Conservation (phyloP, 2,113 vertebrate genomes). For the Cardinalis cardinalis region DNA sequence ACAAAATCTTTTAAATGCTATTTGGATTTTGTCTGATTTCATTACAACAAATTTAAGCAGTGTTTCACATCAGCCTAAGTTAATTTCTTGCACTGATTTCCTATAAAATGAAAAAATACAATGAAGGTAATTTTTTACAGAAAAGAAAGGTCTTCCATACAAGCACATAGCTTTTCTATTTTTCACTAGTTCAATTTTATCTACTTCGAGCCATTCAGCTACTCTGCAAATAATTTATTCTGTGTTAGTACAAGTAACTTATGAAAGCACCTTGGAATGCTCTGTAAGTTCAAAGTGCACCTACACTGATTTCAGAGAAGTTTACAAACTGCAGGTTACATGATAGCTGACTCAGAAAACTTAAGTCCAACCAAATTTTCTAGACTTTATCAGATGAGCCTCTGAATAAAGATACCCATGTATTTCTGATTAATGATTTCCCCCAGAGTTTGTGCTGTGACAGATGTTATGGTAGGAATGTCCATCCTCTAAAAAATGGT, state of each 20-base stretch:
- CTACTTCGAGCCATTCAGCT: background rate
- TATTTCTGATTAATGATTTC: background rate
- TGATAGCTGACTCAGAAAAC: background rate
- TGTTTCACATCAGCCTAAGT: background rate
- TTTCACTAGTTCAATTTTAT: background rate
- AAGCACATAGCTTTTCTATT: background rate
- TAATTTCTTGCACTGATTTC: background rate
- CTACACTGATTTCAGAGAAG: background rate
- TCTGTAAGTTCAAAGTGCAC: background rate
- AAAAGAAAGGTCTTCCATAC: background rate
- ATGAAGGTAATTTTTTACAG: background rate
- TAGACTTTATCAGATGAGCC: background rate
- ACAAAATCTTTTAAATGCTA: background rate
- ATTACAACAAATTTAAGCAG: background rate
- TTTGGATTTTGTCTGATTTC: background rate
- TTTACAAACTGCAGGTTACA: background rate
- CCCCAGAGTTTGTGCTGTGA: background rate
- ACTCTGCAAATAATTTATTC: background rate
- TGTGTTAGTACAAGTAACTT: background rate
- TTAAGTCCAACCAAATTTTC: background rate
- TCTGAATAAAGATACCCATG: background rate
- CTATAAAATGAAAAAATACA: background rate
- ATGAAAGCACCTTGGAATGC: background rate
- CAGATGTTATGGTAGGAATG: background rate
- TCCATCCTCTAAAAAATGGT: background rate